Percentiles rank a stretch among this genome's conserved stretches.
Evolutionary conservation across 2,113 vertebrate species (phyloP).

Genomic region (Halichoeres trimaculatus): DNA sequence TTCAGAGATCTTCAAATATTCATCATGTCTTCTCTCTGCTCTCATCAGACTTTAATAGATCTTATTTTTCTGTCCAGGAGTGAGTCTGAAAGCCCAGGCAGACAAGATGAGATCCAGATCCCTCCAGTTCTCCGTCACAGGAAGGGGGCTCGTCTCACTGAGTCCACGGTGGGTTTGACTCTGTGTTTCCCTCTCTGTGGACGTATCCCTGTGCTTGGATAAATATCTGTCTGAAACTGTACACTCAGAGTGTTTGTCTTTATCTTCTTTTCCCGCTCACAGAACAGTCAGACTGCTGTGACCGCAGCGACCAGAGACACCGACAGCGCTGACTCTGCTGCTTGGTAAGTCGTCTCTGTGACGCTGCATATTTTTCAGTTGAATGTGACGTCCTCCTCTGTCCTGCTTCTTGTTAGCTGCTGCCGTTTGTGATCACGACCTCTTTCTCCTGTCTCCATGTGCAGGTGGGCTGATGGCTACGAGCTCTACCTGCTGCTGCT

Average conservation of each 20-base stretch:
- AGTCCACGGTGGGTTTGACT: conserved; percentile 48
- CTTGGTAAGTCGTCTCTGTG: conserved; percentile 56
- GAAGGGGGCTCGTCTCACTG: conserved; percentile 17
- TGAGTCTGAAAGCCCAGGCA: conserved; percentile 21
- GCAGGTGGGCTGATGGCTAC: conserved; percentile 34
- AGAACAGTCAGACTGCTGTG: conserved; percentile 46
- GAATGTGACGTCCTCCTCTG: no score
- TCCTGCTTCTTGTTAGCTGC: not conserved
- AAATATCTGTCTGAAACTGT: not conserved
- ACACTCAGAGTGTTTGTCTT: conserved; percentile 6
- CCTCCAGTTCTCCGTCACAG: conserved; percentile 60
- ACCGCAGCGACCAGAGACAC: not conserved
- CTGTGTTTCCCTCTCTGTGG: conserved; percentile 8
- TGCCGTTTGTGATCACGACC: no score
- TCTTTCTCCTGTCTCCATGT: not conserved
- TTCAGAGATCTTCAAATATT: no score
- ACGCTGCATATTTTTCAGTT: no score
- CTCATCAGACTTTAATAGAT: not conserved
- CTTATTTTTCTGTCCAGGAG: conserved; percentile 30
- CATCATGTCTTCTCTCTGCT: not conserved
- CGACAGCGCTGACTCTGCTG: conserved; percentile 15
- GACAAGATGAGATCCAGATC: conserved; percentile 39
- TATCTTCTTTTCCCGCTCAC: not conserved
- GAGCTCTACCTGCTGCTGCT: conserved; percentile 89
- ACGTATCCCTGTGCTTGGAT: not conserved